A percentile compares a stretch with the other conserved stretches of the same genome.
Evolutionary conservation across 2,888 invertebrate species (phyloP).

Genomic region (Lumbricus terrestris): DNA sequence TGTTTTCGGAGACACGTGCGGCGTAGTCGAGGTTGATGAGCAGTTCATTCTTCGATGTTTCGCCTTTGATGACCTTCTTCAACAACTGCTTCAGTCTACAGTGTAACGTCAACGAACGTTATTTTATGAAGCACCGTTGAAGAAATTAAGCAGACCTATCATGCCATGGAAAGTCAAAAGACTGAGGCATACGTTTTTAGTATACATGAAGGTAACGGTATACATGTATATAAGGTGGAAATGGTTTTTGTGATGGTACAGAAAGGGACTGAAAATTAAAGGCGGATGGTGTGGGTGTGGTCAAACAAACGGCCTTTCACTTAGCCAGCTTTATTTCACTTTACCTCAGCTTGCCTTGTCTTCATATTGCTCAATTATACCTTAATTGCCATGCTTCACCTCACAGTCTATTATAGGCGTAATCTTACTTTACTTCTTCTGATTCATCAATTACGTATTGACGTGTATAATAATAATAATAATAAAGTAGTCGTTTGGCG

Average conservation of each 20-base stretch:
- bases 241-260: not conserved
- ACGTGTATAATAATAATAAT: too few species aligned
- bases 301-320: not conserved
- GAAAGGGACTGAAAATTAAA: not conserved
- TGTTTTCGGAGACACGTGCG: constrained; percentile 85
- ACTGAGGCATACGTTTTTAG: too few species aligned
- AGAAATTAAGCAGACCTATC: not conserved
- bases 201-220: too few species aligned
- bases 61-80: constrained; percentile 79
- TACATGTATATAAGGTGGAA: not conserved
- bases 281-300: too few species aligned
- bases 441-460: not conserved
- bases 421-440: too few species aligned
- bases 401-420: not conserved
- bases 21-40: constrained; percentile 91
- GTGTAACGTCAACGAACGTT: not conserved
- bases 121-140: not conserved
- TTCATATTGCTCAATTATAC: not conserved
- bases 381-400: not conserved
- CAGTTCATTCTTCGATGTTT: constrained; percentile 79
- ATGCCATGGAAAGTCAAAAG: too few species aligned
- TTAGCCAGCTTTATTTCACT: not conserved
- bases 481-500: too few species aligned
- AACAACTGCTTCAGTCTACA: constrained; percentile 83
- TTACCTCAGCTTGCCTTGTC: not conserved